These are phyloP conservation scores for Propsilocerus akamusi DNA, from an alignment of 1,140 invertebrate species.

Conservation along the genomic window DNA sequence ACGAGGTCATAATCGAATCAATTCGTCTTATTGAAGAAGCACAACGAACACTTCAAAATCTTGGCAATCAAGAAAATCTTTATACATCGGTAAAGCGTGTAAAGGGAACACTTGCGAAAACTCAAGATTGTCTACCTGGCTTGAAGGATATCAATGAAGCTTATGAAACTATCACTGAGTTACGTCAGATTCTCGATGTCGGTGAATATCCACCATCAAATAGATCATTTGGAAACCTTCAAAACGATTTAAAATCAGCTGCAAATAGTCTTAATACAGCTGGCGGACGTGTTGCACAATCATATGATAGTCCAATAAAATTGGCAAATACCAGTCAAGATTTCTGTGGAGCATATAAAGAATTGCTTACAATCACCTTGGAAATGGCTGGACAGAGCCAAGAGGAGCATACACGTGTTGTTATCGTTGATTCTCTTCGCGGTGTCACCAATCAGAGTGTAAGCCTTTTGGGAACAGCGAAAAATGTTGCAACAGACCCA, in stretches of 20 bases:
- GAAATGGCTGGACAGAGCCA: slow-evolving; percentile 66
- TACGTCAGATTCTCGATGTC: slow-evolving; percentile 48
- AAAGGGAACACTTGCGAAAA: slow-evolving; percentile 21
- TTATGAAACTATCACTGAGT: slow-evolving; percentile 60
- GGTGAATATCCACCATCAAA: slow-evolving; percentile 50
- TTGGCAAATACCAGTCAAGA: slow-evolving; percentile 53
- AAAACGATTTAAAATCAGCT: slow-evolving; percentile 63
- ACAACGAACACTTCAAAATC: slow-evolving; percentile 39
- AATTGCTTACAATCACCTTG: slow-evolving; percentile 54
- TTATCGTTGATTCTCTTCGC: slow-evolving; percentile 72
- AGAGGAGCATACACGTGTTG: slow-evolving; percentile 44
- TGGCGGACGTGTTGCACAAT: slow-evolving; percentile 57
- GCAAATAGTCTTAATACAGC: slow-evolving; percentile 68
- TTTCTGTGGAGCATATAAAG: slow-evolving; percentile 62
- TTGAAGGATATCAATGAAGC: slow-evolving; percentile 79
- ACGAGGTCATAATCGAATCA: slow-evolving; percentile 62
- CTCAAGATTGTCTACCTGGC: slow-evolving; percentile 67
- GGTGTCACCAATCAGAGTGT: slow-evolving; percentile 76
- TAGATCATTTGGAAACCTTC: slow-evolving; percentile 64
- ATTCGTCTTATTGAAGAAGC: slow-evolving; percentile 62
- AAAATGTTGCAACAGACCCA: slow-evolving; percentile 75
- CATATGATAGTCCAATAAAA: slow-evolving; percentile 40
- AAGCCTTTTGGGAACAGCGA: slow-evolving; percentile 70
- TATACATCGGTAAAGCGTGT: slow-evolving; percentile 38
- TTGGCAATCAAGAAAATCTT: slow-evolving; percentile 34